Evolutionary conservation across 2,797 vertebrate species (phyloP).

Genomic region (Oophaga sylvatica): DNA sequence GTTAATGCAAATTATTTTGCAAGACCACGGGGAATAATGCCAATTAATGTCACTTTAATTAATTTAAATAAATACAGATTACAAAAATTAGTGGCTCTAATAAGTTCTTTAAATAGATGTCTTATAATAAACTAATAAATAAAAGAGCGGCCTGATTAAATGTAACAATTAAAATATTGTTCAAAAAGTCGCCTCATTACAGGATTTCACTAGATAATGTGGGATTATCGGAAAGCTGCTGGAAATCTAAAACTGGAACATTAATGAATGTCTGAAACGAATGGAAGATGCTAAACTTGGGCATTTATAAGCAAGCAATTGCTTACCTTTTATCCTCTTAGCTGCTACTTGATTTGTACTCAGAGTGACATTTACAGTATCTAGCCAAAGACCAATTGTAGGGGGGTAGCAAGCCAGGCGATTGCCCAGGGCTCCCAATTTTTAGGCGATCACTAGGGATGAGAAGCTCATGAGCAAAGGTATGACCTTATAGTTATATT

Average conservation of each 20-base stretch:
- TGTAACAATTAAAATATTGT: constrained; percentile 23
- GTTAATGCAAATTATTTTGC: constrained; percentile 34
- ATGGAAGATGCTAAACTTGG: background rate
- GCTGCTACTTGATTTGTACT: background rate
- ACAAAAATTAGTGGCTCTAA: constrained; percentile 36
- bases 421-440: background rate
- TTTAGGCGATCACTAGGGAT: background rate
- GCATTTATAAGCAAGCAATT: background rate
- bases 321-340: background rate
- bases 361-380: background rate
- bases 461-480: background rate
- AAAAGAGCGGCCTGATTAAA: constrained; percentile 12
- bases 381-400: background rate
- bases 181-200: background rate
- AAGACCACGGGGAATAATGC: constrained; percentile 26
- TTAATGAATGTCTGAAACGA: background rate
- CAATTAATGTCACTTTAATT: constrained; percentile 45
- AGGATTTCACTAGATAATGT: constrained; percentile 7
- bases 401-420: background rate
- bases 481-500: background rate
- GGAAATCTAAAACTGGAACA: background rate
- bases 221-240: constrained; percentile 4
- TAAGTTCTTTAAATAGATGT: constrained; percentile 23
- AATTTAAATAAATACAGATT: constrained; percentile 46
- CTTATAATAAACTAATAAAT: constrained; percentile 30